Conservation (phyloP, 2,888 invertebrate genomes). For the Drosophila subsilvestris region DNA sequence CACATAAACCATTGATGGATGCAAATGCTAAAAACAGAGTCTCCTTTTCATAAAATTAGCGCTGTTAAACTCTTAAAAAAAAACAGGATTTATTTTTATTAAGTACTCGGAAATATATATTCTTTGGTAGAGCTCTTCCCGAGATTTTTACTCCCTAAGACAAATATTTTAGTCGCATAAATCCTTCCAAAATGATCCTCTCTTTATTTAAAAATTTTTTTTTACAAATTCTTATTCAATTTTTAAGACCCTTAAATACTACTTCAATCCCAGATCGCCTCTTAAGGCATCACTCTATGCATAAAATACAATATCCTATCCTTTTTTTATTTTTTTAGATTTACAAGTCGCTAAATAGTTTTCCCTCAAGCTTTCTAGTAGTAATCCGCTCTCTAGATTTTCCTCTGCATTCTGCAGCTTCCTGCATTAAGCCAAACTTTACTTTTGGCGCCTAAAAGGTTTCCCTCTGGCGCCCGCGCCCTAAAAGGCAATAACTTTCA, state of each 20-base stretch:
- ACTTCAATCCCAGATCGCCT: rapidly evolving
- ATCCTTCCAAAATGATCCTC: no score
- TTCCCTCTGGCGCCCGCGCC: not conserved
- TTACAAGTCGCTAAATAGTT: not conserved
- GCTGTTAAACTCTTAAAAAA: no score
- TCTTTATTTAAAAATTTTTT: no score
- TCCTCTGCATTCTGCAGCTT: conserved; percentile 8
- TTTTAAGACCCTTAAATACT: not conserved
- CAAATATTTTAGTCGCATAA: no score
- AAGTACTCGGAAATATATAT: no score
- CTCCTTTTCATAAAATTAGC: not conserved
- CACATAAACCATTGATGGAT: not conserved
- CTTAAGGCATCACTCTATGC: not conserved
- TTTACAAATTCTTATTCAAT: not conserved
- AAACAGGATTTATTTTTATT: no score
- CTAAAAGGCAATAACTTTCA: conserved; percentile 38
- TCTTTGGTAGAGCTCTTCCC: no score
- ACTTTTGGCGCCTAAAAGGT: conserved; percentile 15
- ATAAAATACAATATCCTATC: no score
- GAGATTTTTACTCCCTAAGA: no score
- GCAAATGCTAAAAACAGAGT: not conserved
- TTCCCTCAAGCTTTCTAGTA: not conserved
- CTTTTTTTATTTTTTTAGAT: not conserved
- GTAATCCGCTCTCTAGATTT: not conserved
- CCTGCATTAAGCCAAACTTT: conserved; percentile 22